phyloP scores from a whole-genome alignment of 2,888 invertebrate genomes.

The Corbicula japonica region DNA sequence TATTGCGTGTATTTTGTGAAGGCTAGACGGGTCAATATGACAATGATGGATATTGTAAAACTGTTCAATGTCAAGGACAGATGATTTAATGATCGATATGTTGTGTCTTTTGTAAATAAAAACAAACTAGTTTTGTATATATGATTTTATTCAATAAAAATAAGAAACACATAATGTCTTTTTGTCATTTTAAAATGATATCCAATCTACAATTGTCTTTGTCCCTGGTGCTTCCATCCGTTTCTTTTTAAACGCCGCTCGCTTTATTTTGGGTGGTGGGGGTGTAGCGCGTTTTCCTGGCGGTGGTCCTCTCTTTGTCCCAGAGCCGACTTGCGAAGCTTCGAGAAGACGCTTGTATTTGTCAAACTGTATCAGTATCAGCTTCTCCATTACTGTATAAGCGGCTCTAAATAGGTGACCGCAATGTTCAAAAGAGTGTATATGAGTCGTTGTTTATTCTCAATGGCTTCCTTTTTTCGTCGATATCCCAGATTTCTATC shows the following conservation, averaged over 20 bases:
- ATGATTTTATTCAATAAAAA: constrained; percentile 22
- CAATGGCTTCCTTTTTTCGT: no score
- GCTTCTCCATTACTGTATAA: no score
- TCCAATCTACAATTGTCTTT: constrained; percentile 15
- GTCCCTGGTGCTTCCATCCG: neutral
- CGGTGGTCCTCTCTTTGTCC: no score
- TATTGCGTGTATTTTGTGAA: constrained; percentile 31
- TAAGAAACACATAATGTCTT: neutral
- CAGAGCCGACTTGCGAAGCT: no score
- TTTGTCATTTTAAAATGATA: constrained; percentile 10
- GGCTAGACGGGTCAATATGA: neutral
- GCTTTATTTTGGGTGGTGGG: no score
- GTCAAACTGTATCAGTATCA: no score
- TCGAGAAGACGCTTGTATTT: no score
- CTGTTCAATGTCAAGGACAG: constrained; percentile 10
- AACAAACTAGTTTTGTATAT: constrained; percentile 3
- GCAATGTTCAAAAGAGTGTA: no score
- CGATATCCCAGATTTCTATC: no score
- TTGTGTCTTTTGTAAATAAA: constrained; percentile 13
- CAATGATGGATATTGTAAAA: constrained; percentile 17
- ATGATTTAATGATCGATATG: constrained; percentile 13
- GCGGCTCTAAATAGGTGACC: no score
- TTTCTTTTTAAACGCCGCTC: no score
- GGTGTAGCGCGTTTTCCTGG: constrained; percentile 27
- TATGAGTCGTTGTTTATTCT: no score